These are phyloP conservation scores for Mesorhabditis spiculigera DNA, from an alignment of 2,888 invertebrate genomes.

Conservation along the genomic window DNA sequence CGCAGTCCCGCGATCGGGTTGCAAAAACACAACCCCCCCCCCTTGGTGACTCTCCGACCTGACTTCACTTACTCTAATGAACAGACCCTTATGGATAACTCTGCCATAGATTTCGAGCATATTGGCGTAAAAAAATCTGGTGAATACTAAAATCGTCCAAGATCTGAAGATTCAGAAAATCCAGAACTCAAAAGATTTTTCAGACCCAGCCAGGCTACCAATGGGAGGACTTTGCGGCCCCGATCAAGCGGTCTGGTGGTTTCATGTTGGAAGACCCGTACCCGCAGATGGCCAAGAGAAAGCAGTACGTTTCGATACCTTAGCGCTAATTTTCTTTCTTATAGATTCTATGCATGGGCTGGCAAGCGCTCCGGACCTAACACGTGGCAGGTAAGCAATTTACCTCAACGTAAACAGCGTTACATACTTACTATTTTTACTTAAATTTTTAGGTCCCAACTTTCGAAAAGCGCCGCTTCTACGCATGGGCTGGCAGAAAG, in stretches of 20 bases:
- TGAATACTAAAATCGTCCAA: neutral
- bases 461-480: conserved; percentile 6
- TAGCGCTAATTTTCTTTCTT: neutral
- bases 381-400: neutral
- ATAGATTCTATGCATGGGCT: conserved; percentile 3
- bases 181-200: neutral
- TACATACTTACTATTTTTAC: too few species aligned
- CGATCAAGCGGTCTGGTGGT: neutral
- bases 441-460: conserved; percentile 3
- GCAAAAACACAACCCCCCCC: too few species aligned
- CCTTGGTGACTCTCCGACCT: too few species aligned
- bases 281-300: neutral
- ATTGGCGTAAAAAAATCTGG: neutral
- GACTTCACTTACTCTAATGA: too few species aligned
- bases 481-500: conserved; percentile 3
- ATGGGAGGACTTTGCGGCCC: neutral
- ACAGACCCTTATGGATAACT: too few species aligned
- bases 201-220: neutral
- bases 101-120: too few species aligned
- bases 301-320: conserved; percentile 3
- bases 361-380: neutral
- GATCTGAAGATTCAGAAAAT: neutral
- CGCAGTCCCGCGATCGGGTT: too few species aligned
- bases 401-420: neutral
- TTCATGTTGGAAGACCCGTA: neutral